phyloP scores from a whole-genome alignment of 2,888 invertebrate genomes.

The Flexamia atlantica region DNA sequence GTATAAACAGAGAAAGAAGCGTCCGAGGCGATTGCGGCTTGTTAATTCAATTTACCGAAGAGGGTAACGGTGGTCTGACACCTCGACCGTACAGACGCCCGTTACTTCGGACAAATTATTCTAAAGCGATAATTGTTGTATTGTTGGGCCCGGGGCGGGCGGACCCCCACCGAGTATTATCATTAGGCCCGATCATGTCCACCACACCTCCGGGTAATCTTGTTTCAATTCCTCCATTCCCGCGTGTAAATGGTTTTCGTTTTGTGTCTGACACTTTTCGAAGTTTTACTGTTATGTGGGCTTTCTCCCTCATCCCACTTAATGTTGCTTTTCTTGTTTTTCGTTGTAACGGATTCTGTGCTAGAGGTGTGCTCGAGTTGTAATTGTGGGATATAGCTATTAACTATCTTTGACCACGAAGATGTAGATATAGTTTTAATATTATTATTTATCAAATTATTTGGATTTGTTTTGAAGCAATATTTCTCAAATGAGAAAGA shows the following conservation, averaged over 20 bases:
- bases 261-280: conserved; percentile 44
- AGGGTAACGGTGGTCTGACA: background rate
- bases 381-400: too few relatives aligned
- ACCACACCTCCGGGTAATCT: conserved; percentile 18
- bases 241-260: conserved; percentile 39
- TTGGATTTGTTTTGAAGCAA: too few relatives aligned
- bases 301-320: conserved; percentile 9
- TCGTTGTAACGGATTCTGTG: background rate
- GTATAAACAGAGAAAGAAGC: conserved; percentile 35
- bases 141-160: background rate
- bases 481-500: too few relatives aligned
- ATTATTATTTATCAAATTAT: too few relatives aligned
- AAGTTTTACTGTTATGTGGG: conserved; percentile 50
- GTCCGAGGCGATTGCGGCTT: conserved; percentile 29
- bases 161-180: conserved; percentile 26
- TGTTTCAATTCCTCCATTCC: conserved; percentile 43
- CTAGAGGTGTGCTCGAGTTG: too few relatives aligned
- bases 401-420: too few relatives aligned
- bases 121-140: conserved; percentile 49
- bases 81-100: background rate
- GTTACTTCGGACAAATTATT: conserved; percentile 42
- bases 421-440: too few relatives aligned
- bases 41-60: conserved; percentile 56
- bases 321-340: conserved; percentile 1
- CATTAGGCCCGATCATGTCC: conserved; percentile 33